Evolutionary conservation across 2,888 invertebrate genomes (phyloP), one percentile per base, ranked within the genome.

Genomic region (Rotaria sp.): DNA sequence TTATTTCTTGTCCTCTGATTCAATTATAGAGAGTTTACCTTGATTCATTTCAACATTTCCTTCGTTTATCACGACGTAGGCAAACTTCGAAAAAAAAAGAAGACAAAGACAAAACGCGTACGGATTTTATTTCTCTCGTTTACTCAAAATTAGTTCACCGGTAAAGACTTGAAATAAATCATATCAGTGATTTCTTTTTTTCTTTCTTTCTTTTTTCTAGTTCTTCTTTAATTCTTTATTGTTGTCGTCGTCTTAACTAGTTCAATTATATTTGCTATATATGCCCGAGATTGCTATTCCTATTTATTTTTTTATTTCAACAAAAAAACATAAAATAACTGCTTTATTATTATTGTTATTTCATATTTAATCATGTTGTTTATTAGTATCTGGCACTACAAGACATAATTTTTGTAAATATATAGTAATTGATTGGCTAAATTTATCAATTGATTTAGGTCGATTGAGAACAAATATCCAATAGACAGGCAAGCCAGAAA

Each of bases 21-120:
- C 18, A 67, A 67, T 67, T 67, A 67, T 67, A 15, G 67, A 67
- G 67, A 67, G 67, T 67, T 67, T 67, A 67, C 30, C 35, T 67
- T 35, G 3, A 35, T 30, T 67, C 11, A 67, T 67, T 67, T 67
- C 24, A 35, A 35, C 13, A 67, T n/a, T 67, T 67, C 30, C 30
- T 35, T 67, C 30, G 35, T 67, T 67, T n/a, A 67, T n/a, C 67
- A 35, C 30, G n/a, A 59, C 13, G 15, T 24, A 35, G 4, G 18
- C 67, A 35, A 30, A 67, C 4, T 67, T 15, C 35, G 5, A 67
- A 18, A 4, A 67, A 18, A 30, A 30, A 67, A 67, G 18, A 15
- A 67, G 35, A 59, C n/a, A 26, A 5, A n/a, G 30, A 30, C 30
- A 5, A 30, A 67, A 13, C 3, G 4, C 0, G 35, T 67, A 67